These are phyloP conservation scores for Drosophila mauritiana DNA, from an alignment of 1,140 invertebrate genomes.

Conservation along the genomic window DNA sequence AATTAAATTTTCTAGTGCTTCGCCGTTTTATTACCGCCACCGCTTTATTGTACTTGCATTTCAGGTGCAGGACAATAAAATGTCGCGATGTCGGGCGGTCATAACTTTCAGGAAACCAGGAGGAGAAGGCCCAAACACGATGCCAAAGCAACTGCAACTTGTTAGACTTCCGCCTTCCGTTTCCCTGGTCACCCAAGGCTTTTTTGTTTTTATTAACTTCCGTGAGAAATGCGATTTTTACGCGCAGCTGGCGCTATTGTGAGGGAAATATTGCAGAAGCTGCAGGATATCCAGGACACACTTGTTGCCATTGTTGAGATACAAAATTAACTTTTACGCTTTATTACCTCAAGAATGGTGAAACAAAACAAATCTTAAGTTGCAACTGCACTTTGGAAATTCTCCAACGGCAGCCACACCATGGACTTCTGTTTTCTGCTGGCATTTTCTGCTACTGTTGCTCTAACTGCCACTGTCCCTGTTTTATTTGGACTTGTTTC, in stretches of 20 bases:
- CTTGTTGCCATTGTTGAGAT: conserved; percentile 56
- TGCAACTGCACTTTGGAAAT: conserved; percentile 37
- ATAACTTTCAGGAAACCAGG: conserved; percentile 48
- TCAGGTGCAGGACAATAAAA: conserved; percentile 58
- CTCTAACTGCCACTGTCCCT: conserved; percentile 16
- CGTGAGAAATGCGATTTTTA: conserved; percentile 73
- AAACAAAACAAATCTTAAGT: conserved; percentile 71
- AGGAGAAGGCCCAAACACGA: conserved; percentile 3
- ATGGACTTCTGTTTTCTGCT: conserved; percentile 36
- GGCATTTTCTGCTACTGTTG: not conserved
- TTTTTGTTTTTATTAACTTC: conserved; percentile 58
- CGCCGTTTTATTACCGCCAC: conserved; percentile 47
- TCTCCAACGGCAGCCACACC: not conserved
- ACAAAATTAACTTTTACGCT: conserved; percentile 78
- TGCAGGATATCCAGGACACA: conserved; percentile 6
- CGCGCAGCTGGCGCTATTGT: conserved; percentile 42
- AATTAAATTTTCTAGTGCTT: conserved; percentile 51
- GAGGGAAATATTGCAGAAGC: conserved; percentile 6
- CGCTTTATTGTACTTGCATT: conserved; percentile 43
- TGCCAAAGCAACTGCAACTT: conserved; percentile 52
- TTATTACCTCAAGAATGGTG: conserved; percentile 72
- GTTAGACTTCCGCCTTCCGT: conserved; percentile 45
- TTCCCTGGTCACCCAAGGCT: not conserved
- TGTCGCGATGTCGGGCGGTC: conserved; percentile 27
- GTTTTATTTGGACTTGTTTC: conserved; percentile 39